Evolutionary conservation across 1,140 invertebrate genomes (phyloP), one percentile per base, ranked within the genome.

Genomic region (Thereuonema tuberculata): DNA sequence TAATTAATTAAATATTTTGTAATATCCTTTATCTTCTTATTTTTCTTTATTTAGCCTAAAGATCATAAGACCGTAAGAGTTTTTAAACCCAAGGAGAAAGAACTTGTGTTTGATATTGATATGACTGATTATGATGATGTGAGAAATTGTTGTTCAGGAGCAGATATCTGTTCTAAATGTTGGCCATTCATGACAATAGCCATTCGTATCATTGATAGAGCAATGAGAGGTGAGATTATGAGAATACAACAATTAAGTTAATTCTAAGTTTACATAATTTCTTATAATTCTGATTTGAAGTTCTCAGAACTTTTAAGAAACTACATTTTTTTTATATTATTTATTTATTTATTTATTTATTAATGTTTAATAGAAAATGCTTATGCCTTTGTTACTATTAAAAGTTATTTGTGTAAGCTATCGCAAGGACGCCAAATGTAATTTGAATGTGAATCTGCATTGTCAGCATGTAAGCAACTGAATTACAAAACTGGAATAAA

Each of bases 81-180:
- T 47, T 79, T 78, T 70, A 67, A 68, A 59, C 80, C 85, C 9
- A 65, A 80, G 1, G 82, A 89, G 68, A 87, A 91, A 72, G 97
- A 99, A 77, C 74, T 98, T 15, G 92, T 99, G 1, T 96, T 99
- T 78, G 97, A 99, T 84, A 99, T 99, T 69, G 96, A 99, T 81
- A 89, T 99, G 81, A 98, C 95, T 53, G 97, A 99, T 77, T 99
- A 99, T 76, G 95, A 99, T 81, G 91, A 96, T 70, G 84, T 99
- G 1, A 77, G 96, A 72, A 88, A 80, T 54, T 98, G 94, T 73
- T 93, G 90, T 68, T 82, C 81, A 53, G 92, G 87, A 46, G 84
- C 92, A 12, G 85, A 84, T 67, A 86, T 98, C 21, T 98, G 95
- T 67, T 46, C 63, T 24, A 95, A 93, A 72, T 99, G 97, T 73